phyloP scores from a whole-genome alignment of 1,140 invertebrate species.

The Popillia japonica region DNA sequence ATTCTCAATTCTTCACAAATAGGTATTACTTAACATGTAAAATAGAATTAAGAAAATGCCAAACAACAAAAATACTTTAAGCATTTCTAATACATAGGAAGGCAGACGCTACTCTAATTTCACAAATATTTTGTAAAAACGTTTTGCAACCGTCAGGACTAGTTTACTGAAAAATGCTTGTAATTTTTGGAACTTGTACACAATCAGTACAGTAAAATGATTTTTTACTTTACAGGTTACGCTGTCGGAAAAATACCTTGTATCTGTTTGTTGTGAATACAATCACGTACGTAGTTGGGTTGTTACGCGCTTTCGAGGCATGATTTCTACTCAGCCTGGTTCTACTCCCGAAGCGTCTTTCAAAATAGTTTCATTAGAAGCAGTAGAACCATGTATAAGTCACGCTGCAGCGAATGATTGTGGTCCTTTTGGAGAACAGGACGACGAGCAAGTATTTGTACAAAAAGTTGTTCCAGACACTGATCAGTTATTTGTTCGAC shows the following conservation, averaged over 20 bases:
- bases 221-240: constrained; percentile 72
- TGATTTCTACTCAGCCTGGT: constrained; percentile 98
- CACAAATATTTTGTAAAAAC: too few relatives aligned
- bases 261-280: constrained; percentile 97
- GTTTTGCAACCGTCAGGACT: too few relatives aligned
- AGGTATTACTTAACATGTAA: too few relatives aligned
- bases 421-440: constrained; percentile 96
- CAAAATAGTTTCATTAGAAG: constrained; percentile 92
- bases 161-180: too few relatives aligned
- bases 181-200: too few relatives aligned
- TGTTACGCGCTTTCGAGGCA: constrained; percentile 92
- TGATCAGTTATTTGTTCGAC: constrained; percentile 90
- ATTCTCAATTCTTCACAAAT: too few relatives aligned
- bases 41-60: too few relatives aligned
- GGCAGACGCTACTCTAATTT: too few relatives aligned
- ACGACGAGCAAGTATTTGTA: constrained; percentile 97
- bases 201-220: too few relatives aligned
- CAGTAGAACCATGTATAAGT: constrained; percentile 78
- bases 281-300: constrained; percentile 98
- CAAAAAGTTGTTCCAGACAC: constrained; percentile 98
- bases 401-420: constrained; percentile 82
- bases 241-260: constrained; percentile 94
- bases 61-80: too few relatives aligned
- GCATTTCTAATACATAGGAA: too few relatives aligned
- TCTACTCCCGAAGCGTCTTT: constrained; percentile 96